Conservation (phyloP, 2,888 invertebrate species). For the Leptinotarsa peninsularis region DNA sequence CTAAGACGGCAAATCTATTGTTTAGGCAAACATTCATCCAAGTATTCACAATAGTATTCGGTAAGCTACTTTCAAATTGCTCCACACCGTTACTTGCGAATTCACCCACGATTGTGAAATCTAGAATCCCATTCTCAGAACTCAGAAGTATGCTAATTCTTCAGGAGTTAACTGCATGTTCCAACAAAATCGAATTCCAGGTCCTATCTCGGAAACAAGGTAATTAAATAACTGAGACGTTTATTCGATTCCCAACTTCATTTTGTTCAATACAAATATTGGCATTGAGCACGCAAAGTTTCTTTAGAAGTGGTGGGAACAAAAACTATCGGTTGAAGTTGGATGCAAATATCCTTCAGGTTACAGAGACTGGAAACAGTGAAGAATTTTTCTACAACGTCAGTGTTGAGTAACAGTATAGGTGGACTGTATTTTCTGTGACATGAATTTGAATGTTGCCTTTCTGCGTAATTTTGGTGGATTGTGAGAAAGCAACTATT, state of each 20-base stretch:
- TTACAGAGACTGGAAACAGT: too few species aligned
- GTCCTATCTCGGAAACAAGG: not conserved
- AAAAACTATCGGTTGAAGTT: not conserved
- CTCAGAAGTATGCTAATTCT: not conserved
- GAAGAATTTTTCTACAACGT: too few species aligned
- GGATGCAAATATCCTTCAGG: too few species aligned
- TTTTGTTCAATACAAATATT: conserved; percentile 12
- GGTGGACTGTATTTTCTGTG: too few species aligned
- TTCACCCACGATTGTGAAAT: not conserved
- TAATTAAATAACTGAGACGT: conserved; percentile 10
- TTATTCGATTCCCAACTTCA: not conserved
- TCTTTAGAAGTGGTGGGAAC: not conserved
- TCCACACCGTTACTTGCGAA: not conserved
- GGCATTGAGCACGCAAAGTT: not conserved
- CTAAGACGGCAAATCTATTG: too few species aligned
- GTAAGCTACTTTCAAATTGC: too few species aligned
- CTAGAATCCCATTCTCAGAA: not conserved
- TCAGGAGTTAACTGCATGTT: not conserved
- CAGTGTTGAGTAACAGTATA: too few species aligned
- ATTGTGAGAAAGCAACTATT: too few species aligned
- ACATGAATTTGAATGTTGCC: too few species aligned
- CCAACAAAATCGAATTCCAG: not conserved
- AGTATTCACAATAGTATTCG: too few species aligned
- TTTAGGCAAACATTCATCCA: too few species aligned
- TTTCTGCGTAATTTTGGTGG: too few species aligned